These are phyloP conservation scores for Haliaeetus leucogaster DNA, from an alignment of 2,113 vertebrate species.

Conservation along the genomic window DNA sequence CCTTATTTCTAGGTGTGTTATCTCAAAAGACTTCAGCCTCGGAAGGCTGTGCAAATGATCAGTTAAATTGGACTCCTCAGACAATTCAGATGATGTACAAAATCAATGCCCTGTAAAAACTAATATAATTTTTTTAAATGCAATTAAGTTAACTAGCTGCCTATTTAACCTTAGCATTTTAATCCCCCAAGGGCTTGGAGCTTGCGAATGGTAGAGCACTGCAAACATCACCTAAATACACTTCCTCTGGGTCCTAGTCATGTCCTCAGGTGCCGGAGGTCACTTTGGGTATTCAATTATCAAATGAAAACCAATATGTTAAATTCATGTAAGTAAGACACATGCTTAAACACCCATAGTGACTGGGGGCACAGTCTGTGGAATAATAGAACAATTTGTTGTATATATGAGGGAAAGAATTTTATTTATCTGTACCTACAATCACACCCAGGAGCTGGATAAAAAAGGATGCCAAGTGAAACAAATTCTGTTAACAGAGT, in stretches of 20 bases:
- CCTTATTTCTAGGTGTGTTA: not conserved
- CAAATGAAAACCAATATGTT: not conserved
- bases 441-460: not conserved
- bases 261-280: not conserved
- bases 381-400: not conserved
- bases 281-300: not conserved
- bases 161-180: not conserved
- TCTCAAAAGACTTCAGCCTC: not conserved
- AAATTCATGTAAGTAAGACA: not conserved
- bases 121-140: not conserved
- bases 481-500: not conserved
- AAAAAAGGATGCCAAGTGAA: not conserved
- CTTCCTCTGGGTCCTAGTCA: not conserved
- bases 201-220: not conserved
- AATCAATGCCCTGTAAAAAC: constrained; percentile 44
- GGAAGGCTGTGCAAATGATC: not conserved
- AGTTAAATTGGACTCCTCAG: not conserved
- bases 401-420: not conserved
- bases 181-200: not conserved
- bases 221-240: not conserved
- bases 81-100: not conserved
- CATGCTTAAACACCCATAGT: not conserved
- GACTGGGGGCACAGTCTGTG: not conserved
- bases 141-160: constrained; percentile 21
- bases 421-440: not conserved